Conservation (phyloP, 1,140 invertebrate species). For the Meloidogyne floridensis region DNA sequence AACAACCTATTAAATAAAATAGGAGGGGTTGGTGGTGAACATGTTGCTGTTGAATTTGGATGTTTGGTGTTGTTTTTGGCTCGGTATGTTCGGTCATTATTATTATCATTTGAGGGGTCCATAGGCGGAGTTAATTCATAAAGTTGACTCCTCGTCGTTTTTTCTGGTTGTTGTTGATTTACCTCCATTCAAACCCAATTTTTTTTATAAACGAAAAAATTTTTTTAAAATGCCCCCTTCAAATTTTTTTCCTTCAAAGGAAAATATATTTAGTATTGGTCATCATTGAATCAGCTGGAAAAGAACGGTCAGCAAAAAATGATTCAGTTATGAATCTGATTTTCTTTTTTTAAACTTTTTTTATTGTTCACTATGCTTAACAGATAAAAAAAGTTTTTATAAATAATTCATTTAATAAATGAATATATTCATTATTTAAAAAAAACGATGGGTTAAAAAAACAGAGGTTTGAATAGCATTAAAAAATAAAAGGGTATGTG, state of each 20-base stretch:
- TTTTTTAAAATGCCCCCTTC: background rate
- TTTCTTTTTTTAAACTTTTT: too few relatives aligned
- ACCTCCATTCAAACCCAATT: background rate
- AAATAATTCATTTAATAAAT: too few relatives aligned
- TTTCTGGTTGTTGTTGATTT: background rate
- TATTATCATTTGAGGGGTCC: conserved; percentile 16
- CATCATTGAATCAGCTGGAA: background rate
- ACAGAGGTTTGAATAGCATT: too few relatives aligned
- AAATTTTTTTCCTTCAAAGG: background rate
- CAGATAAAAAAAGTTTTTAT: too few relatives aligned
- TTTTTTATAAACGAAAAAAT: background rate
- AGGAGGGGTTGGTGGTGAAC: background rate
- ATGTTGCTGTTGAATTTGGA: background rate
- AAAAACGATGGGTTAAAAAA: too few relatives aligned
- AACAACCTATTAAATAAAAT: background rate
- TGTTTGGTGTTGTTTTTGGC: background rate
- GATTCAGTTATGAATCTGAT: too few relatives aligned
- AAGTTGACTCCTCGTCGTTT: background rate
- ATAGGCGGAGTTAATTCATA: conserved; percentile 34
- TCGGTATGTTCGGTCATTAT: background rate
- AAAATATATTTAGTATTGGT: background rate
- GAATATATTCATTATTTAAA: too few relatives aligned
- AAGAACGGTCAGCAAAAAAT: background rate
- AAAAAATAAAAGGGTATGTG: background rate
- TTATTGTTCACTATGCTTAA: too few relatives aligned